These are phyloP conservation scores for Cheilosia soror DNA, from an alignment of 2,888 invertebrate genomes.

Conservation along the genomic window DNA sequence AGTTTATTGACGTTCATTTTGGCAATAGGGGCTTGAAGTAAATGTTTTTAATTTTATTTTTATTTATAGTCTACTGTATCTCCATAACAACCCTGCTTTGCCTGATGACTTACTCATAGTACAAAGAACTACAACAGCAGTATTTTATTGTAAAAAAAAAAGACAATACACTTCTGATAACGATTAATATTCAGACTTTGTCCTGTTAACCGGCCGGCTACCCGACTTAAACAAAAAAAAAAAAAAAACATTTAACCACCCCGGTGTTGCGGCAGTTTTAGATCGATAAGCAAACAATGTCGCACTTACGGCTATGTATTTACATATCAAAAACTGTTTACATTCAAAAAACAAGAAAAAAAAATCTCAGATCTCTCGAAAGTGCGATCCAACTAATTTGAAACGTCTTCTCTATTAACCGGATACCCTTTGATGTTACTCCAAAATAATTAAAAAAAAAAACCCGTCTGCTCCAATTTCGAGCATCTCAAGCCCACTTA, in stretches of 20 bases:
- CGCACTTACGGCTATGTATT: slow-evolving; percentile 11
- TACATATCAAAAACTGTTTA: background rate
- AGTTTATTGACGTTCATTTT: too few species aligned
- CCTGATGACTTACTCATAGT: background rate
- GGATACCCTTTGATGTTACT: slow-evolving; percentile 51
- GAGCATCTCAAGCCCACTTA: slow-evolving; percentile 24
- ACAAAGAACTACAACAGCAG: slow-evolving; percentile 17
- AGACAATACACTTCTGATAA: slow-evolving; percentile 33
- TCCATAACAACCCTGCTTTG: slow-evolving; percentile 23
- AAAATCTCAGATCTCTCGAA: background rate
- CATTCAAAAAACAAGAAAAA: too few species aligned
- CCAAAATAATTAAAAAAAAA: background rate
- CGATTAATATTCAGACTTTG: slow-evolving; percentile 48
- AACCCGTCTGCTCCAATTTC: slow-evolving; percentile 35
- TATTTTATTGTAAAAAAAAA: background rate
- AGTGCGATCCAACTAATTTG: background rate
- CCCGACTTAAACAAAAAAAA: slow-evolving; percentile 23
- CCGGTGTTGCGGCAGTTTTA: background rate
- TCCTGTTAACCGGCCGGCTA: slow-evolving; percentile 59
- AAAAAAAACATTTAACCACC: background rate
- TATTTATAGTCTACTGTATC: too few species aligned
- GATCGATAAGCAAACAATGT: background rate
- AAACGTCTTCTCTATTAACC: slow-evolving; percentile 9
- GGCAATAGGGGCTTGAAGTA: too few species aligned
- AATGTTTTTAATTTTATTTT: too few species aligned